These are phyloP conservation scores for Julus scandinavius DNA, from an alignment of 2,888 invertebrate genomes.

Conservation along the genomic window DNA sequence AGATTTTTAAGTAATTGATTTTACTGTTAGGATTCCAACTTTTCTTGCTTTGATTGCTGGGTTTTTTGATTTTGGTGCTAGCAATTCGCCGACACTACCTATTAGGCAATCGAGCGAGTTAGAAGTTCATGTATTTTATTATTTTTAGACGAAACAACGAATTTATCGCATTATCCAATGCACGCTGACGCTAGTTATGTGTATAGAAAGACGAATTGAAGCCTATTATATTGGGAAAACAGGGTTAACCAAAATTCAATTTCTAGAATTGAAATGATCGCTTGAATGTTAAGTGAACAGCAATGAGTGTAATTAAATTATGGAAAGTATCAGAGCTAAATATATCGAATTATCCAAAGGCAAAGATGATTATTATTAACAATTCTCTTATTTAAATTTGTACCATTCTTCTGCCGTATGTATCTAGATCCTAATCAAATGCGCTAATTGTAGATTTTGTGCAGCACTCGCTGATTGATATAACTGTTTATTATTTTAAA, in stretches of 20 bases:
- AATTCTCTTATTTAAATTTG: not conserved
- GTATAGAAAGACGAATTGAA: conserved; percentile 1
- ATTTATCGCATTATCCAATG: not conserved
- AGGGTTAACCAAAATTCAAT: conserved; percentile 21
- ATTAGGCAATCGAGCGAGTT: not conserved
- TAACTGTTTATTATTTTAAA: not conserved
- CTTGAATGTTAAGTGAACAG: not conserved
- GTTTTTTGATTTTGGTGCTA: not conserved
- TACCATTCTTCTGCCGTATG: not conserved
- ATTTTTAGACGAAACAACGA: conserved; percentile 4
- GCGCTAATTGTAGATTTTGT: not conserved
- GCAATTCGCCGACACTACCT: not conserved
- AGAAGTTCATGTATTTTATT: not conserved
- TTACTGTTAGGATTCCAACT: not conserved
- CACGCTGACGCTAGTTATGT: not conserved
- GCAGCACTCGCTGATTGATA: not conserved
- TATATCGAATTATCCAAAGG: conserved; percentile 2
- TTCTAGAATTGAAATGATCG: conserved; percentile 9
- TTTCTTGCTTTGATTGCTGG: too few relatives aligned
- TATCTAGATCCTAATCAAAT: not conserved
- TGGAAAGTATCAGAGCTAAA: conserved; percentile 21
- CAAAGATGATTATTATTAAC: not conserved
- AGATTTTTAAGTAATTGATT: not conserved
- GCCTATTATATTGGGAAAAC: conserved; percentile 9
- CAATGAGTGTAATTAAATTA: conserved; percentile 27